Conservation (phyloP, 1,140 invertebrate genomes). For the Bombus balteatus region DNA sequence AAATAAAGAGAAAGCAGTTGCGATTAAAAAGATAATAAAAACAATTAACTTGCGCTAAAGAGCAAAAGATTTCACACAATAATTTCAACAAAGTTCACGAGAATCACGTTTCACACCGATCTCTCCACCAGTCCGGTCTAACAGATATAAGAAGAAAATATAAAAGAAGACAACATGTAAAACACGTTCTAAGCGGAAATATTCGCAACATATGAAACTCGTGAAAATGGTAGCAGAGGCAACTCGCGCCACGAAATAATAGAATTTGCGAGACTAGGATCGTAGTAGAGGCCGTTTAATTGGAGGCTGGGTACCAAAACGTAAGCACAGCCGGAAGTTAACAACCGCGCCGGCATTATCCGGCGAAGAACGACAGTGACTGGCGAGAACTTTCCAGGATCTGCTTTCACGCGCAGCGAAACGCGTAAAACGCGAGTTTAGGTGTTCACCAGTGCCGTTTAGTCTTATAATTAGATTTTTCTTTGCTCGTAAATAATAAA, state of each 20-base stretch:
- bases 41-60: too few relatives aligned
- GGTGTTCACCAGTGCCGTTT: not conserved
- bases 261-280: not conserved
- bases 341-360: constrained; percentile 21
- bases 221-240: not conserved
- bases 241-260: not conserved
- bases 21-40: too few relatives aligned
- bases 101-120: too few relatives aligned
- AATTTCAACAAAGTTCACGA: too few relatives aligned
- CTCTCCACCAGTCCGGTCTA: accelerated
- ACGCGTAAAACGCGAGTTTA: constrained; percentile 27
- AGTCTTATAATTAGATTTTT: not conserved
- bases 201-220: not conserved
- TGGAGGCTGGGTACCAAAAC: constrained; percentile 9
- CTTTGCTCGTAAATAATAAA: not conserved
- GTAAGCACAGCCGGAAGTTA: constrained; percentile 9
- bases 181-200: not conserved
- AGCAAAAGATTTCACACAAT: too few relatives aligned
- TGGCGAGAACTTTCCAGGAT: constrained; percentile 26
- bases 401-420: constrained; percentile 12
- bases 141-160: not conserved
- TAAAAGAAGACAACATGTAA: not conserved
- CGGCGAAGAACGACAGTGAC: constrained; percentile 1
- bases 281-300: not conserved
- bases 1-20: not conserved